A percentile compares a stretch with the other conserved stretches of the same genome.
Conservation (phyloP, 2,888 invertebrate genomes). For the Pandemis corylana region DNA sequence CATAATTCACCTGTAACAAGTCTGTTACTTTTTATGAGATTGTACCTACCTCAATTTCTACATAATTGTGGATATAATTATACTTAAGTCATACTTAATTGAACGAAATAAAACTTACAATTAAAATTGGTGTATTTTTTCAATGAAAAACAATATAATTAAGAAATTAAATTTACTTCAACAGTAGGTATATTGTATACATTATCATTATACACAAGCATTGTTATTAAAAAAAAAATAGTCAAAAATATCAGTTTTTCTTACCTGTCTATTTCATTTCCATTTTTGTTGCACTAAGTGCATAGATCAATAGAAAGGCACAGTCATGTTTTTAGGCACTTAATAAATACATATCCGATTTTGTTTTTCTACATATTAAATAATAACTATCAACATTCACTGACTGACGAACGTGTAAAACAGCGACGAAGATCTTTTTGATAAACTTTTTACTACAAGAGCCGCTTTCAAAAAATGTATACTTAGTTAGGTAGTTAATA, state of each 20-base stretch:
- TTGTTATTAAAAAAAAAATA: not conserved
- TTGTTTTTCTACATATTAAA: not conserved
- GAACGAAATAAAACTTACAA: not conserved
- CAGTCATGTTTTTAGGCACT: conserved; percentile 2
- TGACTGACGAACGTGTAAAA: not conserved
- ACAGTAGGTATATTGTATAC: not conserved
- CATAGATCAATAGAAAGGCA: not conserved
- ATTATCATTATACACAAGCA: not conserved
- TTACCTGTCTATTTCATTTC: not conserved
- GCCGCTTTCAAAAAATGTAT: too few relatives aligned
- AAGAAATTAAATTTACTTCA: conserved; percentile 1
- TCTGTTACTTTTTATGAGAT: too few relatives aligned
- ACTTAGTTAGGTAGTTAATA: too few relatives aligned
- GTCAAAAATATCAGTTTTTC: not conserved
- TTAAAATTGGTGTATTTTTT: not conserved
- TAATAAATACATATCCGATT: not conserved
- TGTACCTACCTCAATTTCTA: too few relatives aligned
- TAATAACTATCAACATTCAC: not conserved
- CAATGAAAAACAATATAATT: not conserved
- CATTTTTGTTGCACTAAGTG: not conserved
- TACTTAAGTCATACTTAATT: not conserved
- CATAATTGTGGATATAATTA: not conserved
- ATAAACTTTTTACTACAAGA: not conserved
- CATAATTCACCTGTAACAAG: too few relatives aligned
- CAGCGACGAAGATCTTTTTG: not conserved